Evolutionary conservation across 2,888 invertebrate species (phyloP).

Genomic region (Norana najaformis): DNA sequence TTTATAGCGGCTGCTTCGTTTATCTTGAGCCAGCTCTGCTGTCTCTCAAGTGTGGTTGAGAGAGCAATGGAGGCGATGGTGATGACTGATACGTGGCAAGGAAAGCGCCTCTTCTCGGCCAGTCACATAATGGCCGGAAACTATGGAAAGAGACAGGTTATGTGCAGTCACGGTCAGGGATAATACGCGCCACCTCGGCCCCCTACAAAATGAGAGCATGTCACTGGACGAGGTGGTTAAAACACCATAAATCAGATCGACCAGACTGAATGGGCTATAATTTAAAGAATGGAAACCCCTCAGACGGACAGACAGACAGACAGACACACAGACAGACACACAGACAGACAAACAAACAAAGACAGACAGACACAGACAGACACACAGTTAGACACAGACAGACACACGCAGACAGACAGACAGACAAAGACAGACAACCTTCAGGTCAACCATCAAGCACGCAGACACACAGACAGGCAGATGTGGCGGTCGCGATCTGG

Average conservation of each 20-base stretch:
- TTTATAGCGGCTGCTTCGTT: not conserved
- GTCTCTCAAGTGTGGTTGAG: not conserved
- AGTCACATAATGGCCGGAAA: constrained; percentile 13
- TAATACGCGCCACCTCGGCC: not conserved
- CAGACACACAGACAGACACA: not conserved
- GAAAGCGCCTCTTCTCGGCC: not conserved
- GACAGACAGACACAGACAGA: not conserved
- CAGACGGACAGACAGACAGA: not conserved
- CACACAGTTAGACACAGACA: not conserved
- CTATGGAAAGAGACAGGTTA: not conserved
- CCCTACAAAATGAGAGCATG: not conserved
- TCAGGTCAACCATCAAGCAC: no score
- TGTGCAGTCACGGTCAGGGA: not conserved
- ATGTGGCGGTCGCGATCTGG: no score
- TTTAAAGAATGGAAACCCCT: not conserved
- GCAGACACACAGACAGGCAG: no score
- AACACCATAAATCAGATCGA: not conserved
- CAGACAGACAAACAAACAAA: not conserved
- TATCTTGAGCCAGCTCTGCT: not conserved
- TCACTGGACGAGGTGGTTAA: not conserved
- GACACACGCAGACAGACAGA: not conserved
- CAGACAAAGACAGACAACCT: no score
- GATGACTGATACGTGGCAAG: not conserved
- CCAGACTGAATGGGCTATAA: not conserved
- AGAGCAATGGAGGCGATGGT: not conserved